Percentiles rank a stretch among this genome's conserved stretches.
Evolutionary conservation across 2,888 invertebrate genomes (phyloP).

Genomic region (Lepas anatifera): DNA sequence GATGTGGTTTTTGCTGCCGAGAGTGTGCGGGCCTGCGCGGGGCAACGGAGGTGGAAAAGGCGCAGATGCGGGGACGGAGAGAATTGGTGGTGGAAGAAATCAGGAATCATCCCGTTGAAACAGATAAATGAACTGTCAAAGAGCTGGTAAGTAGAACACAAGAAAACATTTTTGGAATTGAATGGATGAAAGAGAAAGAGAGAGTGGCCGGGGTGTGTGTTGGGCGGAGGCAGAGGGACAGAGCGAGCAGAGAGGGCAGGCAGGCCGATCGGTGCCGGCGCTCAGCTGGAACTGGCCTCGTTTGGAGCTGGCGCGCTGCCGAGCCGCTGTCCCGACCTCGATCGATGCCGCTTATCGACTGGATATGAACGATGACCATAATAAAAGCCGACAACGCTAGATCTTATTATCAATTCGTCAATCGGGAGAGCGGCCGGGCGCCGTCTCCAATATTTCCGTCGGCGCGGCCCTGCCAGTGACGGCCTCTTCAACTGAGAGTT

Average conservation of each 20-base stretch:
- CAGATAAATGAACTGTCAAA: no score
- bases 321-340: not conserved
- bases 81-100: no score
- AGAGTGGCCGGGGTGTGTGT: no score
- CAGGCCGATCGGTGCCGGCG: not conserved
- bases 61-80: no score
- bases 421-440: not conserved
- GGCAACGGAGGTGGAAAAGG: no score
- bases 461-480: not conserved
- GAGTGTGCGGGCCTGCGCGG: no score
- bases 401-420: not conserved
- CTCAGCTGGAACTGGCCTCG: not conserved
- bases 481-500: not conserved
- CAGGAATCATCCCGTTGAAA: no score
- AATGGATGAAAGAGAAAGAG: no score
- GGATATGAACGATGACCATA: not conserved
- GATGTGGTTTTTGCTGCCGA: no score
- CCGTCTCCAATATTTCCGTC: not conserved
- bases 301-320: not conserved
- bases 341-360: constrained; percentile 1
- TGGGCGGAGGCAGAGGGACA: not conserved
- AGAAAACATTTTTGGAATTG: no score
- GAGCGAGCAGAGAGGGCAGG: not conserved
- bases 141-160: no score
- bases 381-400: not conserved